Percentiles rank a stretch among this genome's conserved stretches.
Conservation (phyloP, 30 jellyfish, hydroid and myxozoan species). For the Aurelia aurita complex sp. Pacific region DNA sequence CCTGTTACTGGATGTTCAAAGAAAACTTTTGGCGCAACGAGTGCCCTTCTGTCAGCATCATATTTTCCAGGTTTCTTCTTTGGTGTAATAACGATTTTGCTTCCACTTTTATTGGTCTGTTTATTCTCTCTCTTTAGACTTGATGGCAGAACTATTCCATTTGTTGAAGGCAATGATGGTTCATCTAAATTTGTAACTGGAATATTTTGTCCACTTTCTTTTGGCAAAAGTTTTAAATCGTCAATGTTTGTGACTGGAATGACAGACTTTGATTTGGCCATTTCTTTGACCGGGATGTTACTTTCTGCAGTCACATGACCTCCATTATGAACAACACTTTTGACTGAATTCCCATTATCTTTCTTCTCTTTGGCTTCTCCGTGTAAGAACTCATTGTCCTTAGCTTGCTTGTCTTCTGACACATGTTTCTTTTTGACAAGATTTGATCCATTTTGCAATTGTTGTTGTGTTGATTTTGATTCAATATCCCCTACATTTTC, state of each 20-base stretch:
- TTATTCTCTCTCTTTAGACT: background rate
- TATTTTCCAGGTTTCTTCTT: conserved; percentile 49
- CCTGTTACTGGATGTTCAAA: conserved; percentile 63
- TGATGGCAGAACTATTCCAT: too few species aligned
- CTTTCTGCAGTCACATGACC: background rate
- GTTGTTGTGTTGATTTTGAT: too few species aligned
- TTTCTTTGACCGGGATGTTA: background rate
- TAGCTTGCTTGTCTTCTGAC: background rate
- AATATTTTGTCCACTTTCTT: background rate
- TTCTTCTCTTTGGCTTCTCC: background rate
- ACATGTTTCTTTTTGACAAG: background rate
- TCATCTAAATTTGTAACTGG: conserved; percentile 61
- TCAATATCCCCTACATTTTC: too few species aligned
- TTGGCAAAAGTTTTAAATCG: conserved; percentile 1
- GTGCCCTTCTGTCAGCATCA: conserved; percentile 53
- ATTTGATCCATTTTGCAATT: background rate
- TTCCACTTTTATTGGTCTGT: background rate
- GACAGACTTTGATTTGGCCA: background rate
- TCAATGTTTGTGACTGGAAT: conserved; percentile 61
- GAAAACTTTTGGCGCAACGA: conserved; percentile 50
- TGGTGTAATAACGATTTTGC: conserved; percentile 1
- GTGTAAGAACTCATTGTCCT: too few species aligned
- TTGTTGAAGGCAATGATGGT: background rate
- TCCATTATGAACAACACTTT: background rate
- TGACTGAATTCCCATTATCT: too few species aligned